Conservation (phyloP, 2,888 invertebrate genomes). For the Tricholauxania praeusta region DNA sequence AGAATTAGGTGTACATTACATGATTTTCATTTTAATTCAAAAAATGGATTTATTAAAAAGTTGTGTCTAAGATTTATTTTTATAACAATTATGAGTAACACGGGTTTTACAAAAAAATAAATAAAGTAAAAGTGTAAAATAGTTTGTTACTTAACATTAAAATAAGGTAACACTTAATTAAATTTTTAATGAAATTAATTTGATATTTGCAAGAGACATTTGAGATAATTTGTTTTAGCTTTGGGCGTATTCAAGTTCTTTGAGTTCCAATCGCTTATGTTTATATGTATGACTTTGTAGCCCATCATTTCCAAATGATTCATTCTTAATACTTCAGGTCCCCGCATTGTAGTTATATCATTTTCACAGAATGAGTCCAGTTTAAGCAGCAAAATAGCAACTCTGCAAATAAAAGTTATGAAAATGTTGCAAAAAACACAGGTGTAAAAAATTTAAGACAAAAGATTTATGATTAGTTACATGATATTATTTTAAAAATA, state of each 20-base stretch:
- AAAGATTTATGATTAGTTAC: too few relatives aligned
- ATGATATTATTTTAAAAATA: too few relatives aligned
- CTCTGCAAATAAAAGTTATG: constrained; percentile 45
- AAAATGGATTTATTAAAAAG: not conserved
- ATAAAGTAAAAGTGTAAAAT: not conserved
- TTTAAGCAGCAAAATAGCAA: constrained; percentile 66
- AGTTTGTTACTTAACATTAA: not conserved
- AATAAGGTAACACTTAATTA: not conserved
- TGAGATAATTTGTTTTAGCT: constrained; percentile 69
- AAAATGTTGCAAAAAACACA: not conserved
- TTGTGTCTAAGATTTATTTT: not conserved
- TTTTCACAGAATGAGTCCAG: constrained; percentile 69
- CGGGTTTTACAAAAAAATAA: constrained; percentile 7
- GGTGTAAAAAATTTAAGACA: too few relatives aligned
- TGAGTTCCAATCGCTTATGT: constrained; percentile 71
- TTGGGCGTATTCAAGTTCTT: constrained; percentile 69
- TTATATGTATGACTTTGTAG: constrained; percentile 72
- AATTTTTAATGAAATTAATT: constrained; percentile 28
- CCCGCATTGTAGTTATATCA: constrained; percentile 69
- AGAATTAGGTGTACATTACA: too few relatives aligned
- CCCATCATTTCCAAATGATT: constrained; percentile 76
- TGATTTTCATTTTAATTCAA: not conserved
- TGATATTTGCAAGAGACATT: constrained; percentile 62
- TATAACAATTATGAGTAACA: not conserved
- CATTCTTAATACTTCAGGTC: constrained; percentile 69